These are phyloP conservation scores for Choloepus didactylus DNA, from an alignment of 2,797 vertebrate genomes.

Conservation along the genomic window DNA sequence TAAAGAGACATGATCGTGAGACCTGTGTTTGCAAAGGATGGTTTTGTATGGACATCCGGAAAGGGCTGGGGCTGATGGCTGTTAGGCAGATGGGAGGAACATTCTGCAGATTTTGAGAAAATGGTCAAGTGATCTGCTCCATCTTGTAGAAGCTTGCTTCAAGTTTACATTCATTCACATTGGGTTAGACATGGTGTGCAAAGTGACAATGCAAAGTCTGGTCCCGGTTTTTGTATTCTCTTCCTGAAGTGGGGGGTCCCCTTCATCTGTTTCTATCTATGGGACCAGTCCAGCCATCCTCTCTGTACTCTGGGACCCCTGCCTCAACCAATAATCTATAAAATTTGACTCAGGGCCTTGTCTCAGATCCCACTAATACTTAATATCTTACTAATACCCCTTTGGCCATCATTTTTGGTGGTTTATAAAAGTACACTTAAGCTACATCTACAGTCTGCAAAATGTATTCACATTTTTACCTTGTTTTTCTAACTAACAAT, in stretches of 20 bases:
- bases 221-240: neutral
- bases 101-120: neutral
- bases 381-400: neutral
- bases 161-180: neutral
- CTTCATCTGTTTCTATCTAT: neutral
- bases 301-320: neutral
- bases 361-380: neutral
- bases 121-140: neutral
- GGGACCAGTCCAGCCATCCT: neutral
- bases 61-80: neutral
- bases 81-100: neutral
- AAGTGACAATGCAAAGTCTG: neutral
- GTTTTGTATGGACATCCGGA: neutral
- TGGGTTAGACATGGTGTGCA: neutral
- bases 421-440: neutral
- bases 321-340: neutral
- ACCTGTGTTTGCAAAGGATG: neutral
- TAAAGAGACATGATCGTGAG: neutral
- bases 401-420: neutral
- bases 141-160: neutral
- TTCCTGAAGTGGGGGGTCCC: neutral
- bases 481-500: neutral
- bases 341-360: neutral
- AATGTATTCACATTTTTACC: neutral
- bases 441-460: neutral